These are phyloP conservation scores for Circaetus cinerascens DNA, from an alignment of 2,113 vertebrate species.

Conservation along the genomic window DNA sequence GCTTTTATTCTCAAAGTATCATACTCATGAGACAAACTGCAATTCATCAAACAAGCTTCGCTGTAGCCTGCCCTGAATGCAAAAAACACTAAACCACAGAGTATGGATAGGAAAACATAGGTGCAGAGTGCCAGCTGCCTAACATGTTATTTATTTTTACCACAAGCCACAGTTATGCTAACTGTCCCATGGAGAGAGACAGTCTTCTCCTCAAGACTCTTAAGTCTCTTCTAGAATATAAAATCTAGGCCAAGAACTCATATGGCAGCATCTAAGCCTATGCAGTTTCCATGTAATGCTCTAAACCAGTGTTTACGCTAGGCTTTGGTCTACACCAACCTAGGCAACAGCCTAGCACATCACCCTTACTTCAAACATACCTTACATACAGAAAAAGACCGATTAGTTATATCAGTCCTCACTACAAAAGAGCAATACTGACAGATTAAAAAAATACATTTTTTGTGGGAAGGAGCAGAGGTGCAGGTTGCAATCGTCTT, in stretches of 20 bases:
- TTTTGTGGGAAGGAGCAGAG: background rate
- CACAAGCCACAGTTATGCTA: background rate
- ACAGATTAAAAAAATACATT: background rate
- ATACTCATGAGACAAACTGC: background rate
- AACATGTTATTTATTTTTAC: background rate
- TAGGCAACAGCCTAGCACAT: background rate
- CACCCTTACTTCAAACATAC: background rate
- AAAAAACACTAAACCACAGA: background rate
- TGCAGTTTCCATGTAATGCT: background rate
- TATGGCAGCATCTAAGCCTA: background rate
- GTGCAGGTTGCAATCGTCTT: background rate
- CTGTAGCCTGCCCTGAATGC: background rate
- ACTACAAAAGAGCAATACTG: background rate
- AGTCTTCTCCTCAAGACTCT: background rate
- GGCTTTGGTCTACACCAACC: rapidly evolving
- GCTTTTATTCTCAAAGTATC: background rate
- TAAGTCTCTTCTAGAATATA: background rate
- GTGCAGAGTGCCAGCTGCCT: background rate
- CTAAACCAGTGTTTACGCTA: background rate
- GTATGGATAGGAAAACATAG: background rate
- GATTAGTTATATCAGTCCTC: background rate
- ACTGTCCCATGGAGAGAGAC: background rate
- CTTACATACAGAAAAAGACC: background rate
- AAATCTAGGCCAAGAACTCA: background rate
- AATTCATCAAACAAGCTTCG: background rate